Base-by-base conservation (phyloP, 2,113 vertebrate genomes). In the Nesospiza acunhae region DNA sequence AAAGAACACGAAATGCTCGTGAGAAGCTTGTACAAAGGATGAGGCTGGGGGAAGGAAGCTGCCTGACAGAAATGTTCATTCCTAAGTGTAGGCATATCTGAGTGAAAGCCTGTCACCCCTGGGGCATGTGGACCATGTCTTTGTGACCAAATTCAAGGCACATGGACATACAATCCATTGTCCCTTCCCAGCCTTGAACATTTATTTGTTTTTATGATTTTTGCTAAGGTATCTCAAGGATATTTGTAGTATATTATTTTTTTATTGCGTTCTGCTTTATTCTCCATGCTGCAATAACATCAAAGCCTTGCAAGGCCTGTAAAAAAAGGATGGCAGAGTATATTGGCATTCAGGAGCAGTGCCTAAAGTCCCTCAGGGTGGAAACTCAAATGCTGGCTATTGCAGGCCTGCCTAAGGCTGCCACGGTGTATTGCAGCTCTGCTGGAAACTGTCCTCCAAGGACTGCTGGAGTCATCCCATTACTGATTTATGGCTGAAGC, bases 221-320 rank as follows among this genome's bases (percentile, higher is more conserved):
- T 91, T 89, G 52, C 69, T 78, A 10, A 64, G 41, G 13, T 81
- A 42, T 63, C 84, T 87, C 73, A 84, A 73, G 74, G 87, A 79
- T 84, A 75, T 89, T 89, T 69, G 49, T 53, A 60, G 66, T 72
- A 41, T 24, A 7, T 80, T 72, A 33, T 21, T 66, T 95, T 90
- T 84, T 94, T 86, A 64, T 49, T 75, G 76, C 18, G 3, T 75
- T 91, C n/a, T 89, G 41, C 78, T 89, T 93, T 85, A 33, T 94
- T 94, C 55, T 92, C 20, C 0, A 0, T 23, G 42, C 79, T 62
- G 27, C 50, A 77, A 11, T 86, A 91, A 44, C 82, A 55, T 67
- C 50, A 31, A 31, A 44, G 67, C 31, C 67, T 94, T 91, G 37
- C 49, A 60, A 89, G 73, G 35, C 31, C 41, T 6, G 1, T 41